These are phyloP conservation scores for Ormyrus labotus DNA, from an alignment of 2,888 invertebrate species.

Conservation along the genomic window DNA sequence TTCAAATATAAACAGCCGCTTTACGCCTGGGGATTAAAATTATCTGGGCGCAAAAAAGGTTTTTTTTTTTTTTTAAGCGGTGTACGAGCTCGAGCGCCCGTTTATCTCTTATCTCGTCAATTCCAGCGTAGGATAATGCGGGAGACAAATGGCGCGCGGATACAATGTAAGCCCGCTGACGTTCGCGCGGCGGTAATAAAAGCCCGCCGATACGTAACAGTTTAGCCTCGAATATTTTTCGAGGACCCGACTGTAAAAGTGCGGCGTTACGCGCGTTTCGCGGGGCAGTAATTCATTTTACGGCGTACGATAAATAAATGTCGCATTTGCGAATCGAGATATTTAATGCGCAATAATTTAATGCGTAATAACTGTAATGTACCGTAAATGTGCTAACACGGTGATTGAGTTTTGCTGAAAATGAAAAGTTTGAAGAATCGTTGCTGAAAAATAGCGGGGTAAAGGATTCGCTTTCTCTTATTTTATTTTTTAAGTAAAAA, in stretches of 20 bases:
- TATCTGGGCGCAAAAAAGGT: slow-evolving; percentile 12
- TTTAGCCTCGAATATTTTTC: slow-evolving; percentile 26
- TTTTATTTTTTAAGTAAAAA: no score
- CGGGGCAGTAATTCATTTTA: slow-evolving; percentile 5
- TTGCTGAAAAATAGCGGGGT: no score
- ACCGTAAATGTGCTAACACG: no score
- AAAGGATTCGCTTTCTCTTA: no score
- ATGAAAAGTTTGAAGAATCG: no score
- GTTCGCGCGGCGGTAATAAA: slow-evolving; percentile 19
- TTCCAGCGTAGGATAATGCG: slow-evolving; percentile 38
- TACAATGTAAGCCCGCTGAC: slow-evolving; percentile 39
- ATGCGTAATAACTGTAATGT: no score
- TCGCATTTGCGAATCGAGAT: no score
- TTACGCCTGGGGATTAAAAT: slow-evolving; percentile 17
- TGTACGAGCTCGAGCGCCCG: slow-evolving; percentile 17
- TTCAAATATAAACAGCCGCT: background rate
- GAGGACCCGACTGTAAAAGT: background rate
- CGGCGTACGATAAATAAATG: no score
- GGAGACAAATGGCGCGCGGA: slow-evolving; percentile 33
- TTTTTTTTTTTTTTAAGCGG: slow-evolving; percentile 1
- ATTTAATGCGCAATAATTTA: no score
- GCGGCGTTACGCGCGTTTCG: background rate
- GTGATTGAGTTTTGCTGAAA: no score
- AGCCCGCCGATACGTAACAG: slow-evolving; percentile 13
- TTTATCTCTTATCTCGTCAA: slow-evolving; percentile 43